Percentiles rank a stretch among this genome's conserved stretches.
phyloP scores from a whole-genome alignment of 1,140 invertebrate genomes.

The Ganaspis sp. region DNA sequence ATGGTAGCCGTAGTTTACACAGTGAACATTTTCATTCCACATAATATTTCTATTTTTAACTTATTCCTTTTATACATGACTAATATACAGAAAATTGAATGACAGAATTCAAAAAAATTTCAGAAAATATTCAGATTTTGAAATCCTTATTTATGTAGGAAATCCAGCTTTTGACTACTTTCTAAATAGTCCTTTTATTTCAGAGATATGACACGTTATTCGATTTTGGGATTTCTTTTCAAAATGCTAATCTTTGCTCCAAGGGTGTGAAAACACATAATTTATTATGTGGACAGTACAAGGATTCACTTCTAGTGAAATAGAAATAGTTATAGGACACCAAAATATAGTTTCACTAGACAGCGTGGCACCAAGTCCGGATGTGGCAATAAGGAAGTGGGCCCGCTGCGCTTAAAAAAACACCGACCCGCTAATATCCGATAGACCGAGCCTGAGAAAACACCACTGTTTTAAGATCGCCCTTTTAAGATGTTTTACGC shows the following conservation, averaged over 20 bases:
- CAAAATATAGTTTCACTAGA: conserved; percentile 46
- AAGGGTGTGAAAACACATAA: conserved; percentile 4
- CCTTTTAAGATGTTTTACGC: conserved; percentile 15
- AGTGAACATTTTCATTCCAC: too few relatives aligned
- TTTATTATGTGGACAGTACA: conserved; percentile 3
- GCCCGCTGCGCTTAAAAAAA: conserved; percentile 66
- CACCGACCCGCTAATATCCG: conserved; percentile 66
- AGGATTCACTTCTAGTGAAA: background rate
- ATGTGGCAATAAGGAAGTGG: conserved; percentile 68
- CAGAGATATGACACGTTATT: background rate
- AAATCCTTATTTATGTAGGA: too few relatives aligned
- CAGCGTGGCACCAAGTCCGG: conserved; percentile 64
- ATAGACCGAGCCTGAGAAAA: conserved; percentile 69
- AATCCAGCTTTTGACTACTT: too few relatives aligned
- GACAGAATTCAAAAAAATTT: too few relatives aligned
- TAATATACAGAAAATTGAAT: too few relatives aligned
- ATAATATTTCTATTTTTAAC: too few relatives aligned
- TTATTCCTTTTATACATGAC: too few relatives aligned
- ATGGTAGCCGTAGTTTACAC: too few relatives aligned
- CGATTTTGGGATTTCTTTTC: background rate
- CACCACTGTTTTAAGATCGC: conserved; percentile 33
- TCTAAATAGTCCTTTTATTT: too few relatives aligned
- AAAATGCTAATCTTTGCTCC: background rate
- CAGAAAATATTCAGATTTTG: too few relatives aligned
- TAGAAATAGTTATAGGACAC: conserved; percentile 9